Evolutionary conservation across 2,113 vertebrate genomes (phyloP).

Genomic region (Otis tarda): DNA sequence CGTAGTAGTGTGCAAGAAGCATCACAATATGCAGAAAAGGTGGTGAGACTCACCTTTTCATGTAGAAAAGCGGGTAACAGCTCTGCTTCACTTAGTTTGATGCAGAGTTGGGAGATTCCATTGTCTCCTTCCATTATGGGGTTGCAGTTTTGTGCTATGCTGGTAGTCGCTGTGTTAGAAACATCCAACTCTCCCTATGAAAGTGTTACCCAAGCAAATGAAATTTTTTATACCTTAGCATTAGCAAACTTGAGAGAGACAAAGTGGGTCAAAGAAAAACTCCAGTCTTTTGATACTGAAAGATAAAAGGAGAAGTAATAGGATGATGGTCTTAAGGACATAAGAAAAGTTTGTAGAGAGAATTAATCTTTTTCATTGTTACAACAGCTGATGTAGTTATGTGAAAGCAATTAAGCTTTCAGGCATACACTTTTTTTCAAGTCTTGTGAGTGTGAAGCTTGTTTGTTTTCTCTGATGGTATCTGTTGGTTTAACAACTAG

Average conservation of each 20-base stretch:
- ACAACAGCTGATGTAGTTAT: not conserved
- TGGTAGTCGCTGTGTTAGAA: not conserved
- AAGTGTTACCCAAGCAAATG: not conserved
- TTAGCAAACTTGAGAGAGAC: not conserved
- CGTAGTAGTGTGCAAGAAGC: not conserved
- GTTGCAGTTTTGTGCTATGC: no score
- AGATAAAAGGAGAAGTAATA: not conserved
- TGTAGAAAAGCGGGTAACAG: not conserved
- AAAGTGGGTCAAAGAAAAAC: not conserved
- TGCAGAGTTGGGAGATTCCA: not conserved
- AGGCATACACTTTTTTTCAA: not conserved
- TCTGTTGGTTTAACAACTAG: not conserved
- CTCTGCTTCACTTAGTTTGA: not conserved
- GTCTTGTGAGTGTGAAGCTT: not conserved
- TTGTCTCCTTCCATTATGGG: not conserved
- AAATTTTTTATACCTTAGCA: not conserved
- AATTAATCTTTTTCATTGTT: not conserved
- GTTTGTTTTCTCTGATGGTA: not conserved
- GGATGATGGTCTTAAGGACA: not conserved
- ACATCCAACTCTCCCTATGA: not conserved
- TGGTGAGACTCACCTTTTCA: not conserved
- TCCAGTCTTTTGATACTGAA: not conserved
- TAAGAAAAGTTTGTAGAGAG: not conserved
- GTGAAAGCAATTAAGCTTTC: not conserved
- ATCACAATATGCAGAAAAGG: not conserved